These are phyloP conservation scores for Chelonia mydas DNA, from an alignment of 2,797 vertebrate genomes.

Conservation along the genomic window DNA sequence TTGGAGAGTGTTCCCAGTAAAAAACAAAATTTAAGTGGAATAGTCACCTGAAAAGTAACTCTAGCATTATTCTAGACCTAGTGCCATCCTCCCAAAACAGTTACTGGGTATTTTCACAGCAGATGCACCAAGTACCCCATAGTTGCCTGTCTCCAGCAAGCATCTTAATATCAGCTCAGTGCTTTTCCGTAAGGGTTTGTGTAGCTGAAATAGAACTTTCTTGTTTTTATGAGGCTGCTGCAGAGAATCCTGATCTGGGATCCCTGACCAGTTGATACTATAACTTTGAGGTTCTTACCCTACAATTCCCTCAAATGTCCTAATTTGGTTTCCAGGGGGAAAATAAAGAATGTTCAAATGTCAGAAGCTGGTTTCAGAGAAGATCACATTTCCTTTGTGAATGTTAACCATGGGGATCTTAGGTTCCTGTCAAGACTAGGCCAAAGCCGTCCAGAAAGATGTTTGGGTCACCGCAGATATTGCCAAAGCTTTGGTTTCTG, in stretches of 20 bases:
- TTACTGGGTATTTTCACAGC: not conserved
- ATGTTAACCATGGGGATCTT: not conserved
- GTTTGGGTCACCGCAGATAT: not conserved
- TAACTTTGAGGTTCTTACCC: not conserved
- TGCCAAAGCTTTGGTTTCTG: not conserved
- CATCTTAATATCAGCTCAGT: not conserved
- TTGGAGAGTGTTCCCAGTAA: not conserved
- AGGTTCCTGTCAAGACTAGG: not conserved
- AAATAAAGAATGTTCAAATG: not conserved
- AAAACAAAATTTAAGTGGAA: not conserved
- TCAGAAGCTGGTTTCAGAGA: not conserved
- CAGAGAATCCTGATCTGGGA: not conserved
- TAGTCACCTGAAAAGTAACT: not conserved
- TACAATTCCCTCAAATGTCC: not conserved
- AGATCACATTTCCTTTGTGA: not conserved
- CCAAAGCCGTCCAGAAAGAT: not conserved
- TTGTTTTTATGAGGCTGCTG: not conserved
- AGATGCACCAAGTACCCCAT: not conserved
- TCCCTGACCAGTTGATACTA: not conserved
- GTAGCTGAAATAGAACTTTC: not conserved
- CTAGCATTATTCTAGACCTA: not conserved
- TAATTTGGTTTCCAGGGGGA: not conserved
- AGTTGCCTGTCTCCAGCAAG: not conserved
- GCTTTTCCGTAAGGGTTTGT: not conserved
- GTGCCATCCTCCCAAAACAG: not conserved